These are phyloP conservation scores for Gallinago undulata DNA, from an alignment of 2,113 vertebrate species.

Conservation along the genomic window DNA sequence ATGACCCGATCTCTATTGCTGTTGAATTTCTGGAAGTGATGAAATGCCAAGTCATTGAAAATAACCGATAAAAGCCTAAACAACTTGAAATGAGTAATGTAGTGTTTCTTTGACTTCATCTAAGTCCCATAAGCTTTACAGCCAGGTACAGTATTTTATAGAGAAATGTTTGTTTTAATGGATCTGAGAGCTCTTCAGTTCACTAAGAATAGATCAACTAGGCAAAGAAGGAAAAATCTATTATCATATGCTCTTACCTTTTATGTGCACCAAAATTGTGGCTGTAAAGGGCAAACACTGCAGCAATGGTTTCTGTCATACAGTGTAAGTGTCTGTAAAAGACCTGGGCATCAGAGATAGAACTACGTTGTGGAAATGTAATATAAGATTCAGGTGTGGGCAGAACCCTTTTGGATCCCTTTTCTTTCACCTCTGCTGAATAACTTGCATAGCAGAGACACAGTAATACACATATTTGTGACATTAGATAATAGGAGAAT, in stretches of 20 bases:
- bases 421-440: background rate
- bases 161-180: constrained; percentile 16
- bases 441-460: background rate
- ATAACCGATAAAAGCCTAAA: constrained; percentile 40
- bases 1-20: constrained; percentile 59
- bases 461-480: background rate
- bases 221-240: background rate
- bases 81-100: constrained; percentile 29
- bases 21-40: constrained; percentile 59
- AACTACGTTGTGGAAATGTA: background rate
- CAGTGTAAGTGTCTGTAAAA: background rate
- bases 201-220: background rate
- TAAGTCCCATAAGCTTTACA: background rate
- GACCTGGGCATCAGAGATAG: background rate
- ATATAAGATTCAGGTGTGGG: background rate
- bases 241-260: background rate
- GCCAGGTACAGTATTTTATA: constrained; percentile 1
- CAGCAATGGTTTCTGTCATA: background rate
- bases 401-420: background rate
- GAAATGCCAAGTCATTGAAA: constrained; percentile 57
- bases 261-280: background rate
- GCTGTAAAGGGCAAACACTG: background rate
- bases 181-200: background rate
- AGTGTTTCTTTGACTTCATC: constrained; percentile 26
- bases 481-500: background rate